Evolutionary conservation across 2,888 invertebrate genomes (phyloP).

Genomic region (Schrankia costaestrigalis): DNA sequence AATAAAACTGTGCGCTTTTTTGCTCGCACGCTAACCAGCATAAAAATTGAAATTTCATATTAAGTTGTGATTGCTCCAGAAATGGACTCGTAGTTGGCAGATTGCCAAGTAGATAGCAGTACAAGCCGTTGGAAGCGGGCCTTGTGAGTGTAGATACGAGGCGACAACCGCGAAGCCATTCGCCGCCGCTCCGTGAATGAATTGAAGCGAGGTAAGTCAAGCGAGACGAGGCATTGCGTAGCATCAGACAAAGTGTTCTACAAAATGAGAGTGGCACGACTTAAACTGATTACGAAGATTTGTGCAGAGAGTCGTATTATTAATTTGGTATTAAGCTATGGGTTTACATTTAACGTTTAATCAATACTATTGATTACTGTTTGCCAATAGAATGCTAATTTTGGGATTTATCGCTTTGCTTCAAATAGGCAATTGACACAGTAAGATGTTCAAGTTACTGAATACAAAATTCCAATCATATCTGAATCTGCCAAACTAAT

Average conservation of each 20-base stretch:
- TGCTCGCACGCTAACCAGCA: constrained; percentile 16
- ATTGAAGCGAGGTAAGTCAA: constrained; percentile 12
- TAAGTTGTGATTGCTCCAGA: constrained; percentile 32
- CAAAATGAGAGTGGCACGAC: constrained; percentile 7
- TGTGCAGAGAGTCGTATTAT: too few relatives aligned
- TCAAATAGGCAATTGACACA: too few relatives aligned
- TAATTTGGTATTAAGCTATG: too few relatives aligned
- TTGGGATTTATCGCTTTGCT: too few relatives aligned
- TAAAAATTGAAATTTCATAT: constrained; percentile 40
- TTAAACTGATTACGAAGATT: constrained; percentile 11
- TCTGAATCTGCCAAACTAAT: too few relatives aligned
- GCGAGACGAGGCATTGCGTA: constrained; percentile 6
- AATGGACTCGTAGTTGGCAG: constrained; percentile 31
- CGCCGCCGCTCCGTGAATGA: constrained; percentile 13
- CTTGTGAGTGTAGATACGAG: constrained; percentile 14
- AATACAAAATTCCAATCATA: too few relatives aligned
- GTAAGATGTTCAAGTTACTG: too few relatives aligned
- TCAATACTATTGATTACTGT: too few relatives aligned
- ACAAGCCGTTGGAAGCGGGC: constrained; percentile 28
- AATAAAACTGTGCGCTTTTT: constrained; percentile 1
- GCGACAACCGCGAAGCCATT: constrained; percentile 16
- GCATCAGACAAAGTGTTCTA: constrained; percentile 10
- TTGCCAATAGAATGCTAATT: too few relatives aligned
- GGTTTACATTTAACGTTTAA: too few relatives aligned
- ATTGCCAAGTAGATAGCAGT: constrained; percentile 32